Percentiles rank a stretch among this genome's conserved stretches.
phyloP scores from a whole-genome alignment of 2,113 vertebrate species.

The Sylvia atricapilla region DNA sequence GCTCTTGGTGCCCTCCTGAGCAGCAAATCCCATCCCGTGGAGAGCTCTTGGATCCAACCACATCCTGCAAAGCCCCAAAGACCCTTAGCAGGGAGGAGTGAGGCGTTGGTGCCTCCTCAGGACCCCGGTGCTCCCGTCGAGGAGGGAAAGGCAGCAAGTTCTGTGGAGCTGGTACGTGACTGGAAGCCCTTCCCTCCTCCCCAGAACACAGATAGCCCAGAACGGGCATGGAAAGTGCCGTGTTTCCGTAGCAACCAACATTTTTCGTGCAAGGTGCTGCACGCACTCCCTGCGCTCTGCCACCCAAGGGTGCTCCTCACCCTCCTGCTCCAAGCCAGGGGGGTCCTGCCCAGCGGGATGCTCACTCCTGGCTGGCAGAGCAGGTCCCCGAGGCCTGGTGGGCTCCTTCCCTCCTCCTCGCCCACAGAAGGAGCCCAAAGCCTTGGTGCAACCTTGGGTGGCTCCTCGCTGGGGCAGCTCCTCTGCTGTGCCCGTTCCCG shows the following conservation, averaged over 20 bases:
- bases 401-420: not conserved
- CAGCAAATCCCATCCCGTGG: not conserved
- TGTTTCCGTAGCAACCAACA: constrained; percentile 61
- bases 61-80: not conserved
- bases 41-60: not conserved
- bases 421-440: not conserved
- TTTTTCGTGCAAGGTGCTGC: constrained; percentile 53
- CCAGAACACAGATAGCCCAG: constrained; percentile 46
- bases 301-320: constrained; percentile 59
- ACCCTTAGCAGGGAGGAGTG: not conserved
- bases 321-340: not conserved
- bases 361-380: accelerated
- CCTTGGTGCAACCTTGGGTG: not conserved
- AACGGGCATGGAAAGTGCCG: constrained; percentile 32
- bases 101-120: not conserved
- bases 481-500: accelerated
- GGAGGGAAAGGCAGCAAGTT: not conserved
- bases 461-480: not conserved
- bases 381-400: not conserved
- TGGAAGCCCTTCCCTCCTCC: constrained; percentile 59
- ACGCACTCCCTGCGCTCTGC: not conserved
- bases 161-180: constrained; percentile 16
- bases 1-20: not conserved
- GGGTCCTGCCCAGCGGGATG: not conserved
- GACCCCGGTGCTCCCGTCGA: not conserved